Percentiles rank a stretch among this genome's conserved stretches.
These are phyloP conservation scores for Xylophagus ater DNA, from an alignment of 2,888 invertebrate species.

Conservation along the genomic window DNA sequence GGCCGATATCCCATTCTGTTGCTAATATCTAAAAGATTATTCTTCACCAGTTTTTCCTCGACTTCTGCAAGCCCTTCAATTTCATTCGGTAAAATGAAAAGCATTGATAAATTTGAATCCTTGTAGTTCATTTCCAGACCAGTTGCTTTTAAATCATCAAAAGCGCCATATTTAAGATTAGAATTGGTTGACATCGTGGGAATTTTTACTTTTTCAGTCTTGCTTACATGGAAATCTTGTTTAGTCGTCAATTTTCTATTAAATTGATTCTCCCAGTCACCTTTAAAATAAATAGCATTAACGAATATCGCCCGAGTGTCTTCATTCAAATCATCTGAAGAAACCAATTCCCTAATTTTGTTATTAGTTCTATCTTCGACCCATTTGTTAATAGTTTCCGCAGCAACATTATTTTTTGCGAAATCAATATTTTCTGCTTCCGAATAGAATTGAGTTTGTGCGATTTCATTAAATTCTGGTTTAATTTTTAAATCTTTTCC, in stretches of 20 bases:
- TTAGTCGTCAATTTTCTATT: no score
- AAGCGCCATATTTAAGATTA: constrained; percentile 36
- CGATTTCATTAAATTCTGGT: no score
- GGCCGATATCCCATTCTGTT: constrained; percentile 38
- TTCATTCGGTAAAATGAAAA: constrained; percentile 57
- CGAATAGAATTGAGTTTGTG: constrained; percentile 47
- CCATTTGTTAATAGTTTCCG: constrained; percentile 60
- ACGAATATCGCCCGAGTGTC: constrained; percentile 60
- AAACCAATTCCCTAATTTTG: constrained; percentile 63
- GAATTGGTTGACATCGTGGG: no score
- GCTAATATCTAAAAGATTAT: constrained; percentile 36
- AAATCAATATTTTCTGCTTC: constrained; percentile 52
- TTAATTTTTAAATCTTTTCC: no score
- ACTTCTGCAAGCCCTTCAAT: constrained; percentile 49
- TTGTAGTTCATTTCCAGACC: constrained; percentile 59
- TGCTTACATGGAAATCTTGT: no score
- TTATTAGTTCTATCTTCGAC: constrained; percentile 61
- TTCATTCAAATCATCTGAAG: constrained; percentile 41
- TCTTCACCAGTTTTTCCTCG: constrained; percentile 45
- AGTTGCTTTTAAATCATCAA: constrained; percentile 39
- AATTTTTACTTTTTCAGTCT: no score
- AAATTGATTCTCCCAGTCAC: no score
- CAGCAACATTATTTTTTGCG: constrained; percentile 36
- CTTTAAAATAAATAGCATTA: constrained; percentile 74
- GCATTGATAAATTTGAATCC: constrained; percentile 54